Base-by-base conservation (phyloP, 2,113 vertebrate genomes). In the Pygathrix nemaeus region DNA sequence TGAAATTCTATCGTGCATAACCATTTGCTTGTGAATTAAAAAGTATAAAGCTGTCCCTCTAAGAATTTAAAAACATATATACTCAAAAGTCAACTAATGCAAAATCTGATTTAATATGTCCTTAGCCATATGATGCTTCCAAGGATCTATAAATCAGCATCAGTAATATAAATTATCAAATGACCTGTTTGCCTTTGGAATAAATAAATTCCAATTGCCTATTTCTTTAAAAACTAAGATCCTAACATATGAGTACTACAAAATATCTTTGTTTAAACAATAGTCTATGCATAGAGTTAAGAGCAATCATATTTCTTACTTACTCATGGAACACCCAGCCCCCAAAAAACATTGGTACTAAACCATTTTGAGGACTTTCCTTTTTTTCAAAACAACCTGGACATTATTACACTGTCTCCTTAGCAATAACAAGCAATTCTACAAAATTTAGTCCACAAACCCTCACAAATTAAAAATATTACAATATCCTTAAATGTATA, bases 151-250 rank as follows among this genome's bases (percentile, higher is more conserved):
- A 98, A 95, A 85, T 64, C 78, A 90, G 85, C 7, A 72, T 70
- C 76, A 80, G 57, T 70, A 87, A 97, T 30, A 75, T 43, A 90
- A 97, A 84, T 83, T 76, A 96, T 55, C 91, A 96, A 88, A 94
- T 84, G 25, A 90, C 16, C 38, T 59, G 2, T 78, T 86, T 86
- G 17, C 8, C 23, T 57, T 92, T 27, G 75, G 32, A 97, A 92
- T 88, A 93, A 93, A 81, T 70, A 93, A 92, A 82, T 76, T 75
- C 23, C 45, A n/a, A 93, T 68, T 84, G 17, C 20, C 52, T 61
- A 83, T 75, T 94, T 96, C 17, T 64, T 93, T 48, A 80, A 92
- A 97, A 83, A 92, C 11, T 43, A 16, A 90, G 30, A 70, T 85
- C 35, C 87, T 57, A 55, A 68, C 91, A 75, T 45, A 68, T 55